phyloP scores from a whole-genome alignment of 2,888 invertebrate genomes.

The Cinara cedri region DNA sequence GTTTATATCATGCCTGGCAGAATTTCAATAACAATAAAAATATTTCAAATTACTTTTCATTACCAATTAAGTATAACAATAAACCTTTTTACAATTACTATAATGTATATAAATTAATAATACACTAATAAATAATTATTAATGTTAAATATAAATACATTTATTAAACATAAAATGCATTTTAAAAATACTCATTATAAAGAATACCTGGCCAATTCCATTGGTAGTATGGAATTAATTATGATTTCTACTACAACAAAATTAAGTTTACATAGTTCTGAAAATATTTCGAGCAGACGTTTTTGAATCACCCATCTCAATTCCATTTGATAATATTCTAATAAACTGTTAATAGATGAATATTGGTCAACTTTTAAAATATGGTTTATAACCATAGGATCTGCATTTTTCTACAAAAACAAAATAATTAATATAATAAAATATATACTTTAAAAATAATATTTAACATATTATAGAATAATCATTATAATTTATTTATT shows the following conservation, averaged over 20 bases:
- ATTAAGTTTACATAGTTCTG: slow-evolving; percentile 85
- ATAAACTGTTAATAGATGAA: slow-evolving; percentile 80
- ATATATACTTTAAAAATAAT: not conserved
- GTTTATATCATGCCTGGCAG: not conserved
- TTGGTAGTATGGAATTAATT: slow-evolving; percentile 84
- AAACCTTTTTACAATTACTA: not conserved
- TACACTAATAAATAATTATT: not conserved
- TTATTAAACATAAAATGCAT: not conserved
- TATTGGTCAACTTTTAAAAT: slow-evolving; percentile 74
- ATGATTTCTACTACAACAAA: slow-evolving; percentile 80
- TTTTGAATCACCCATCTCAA: slow-evolving; percentile 84
- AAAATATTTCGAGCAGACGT: slow-evolving; percentile 82
- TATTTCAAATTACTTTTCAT: slow-evolving; percentile 14
- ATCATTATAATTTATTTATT: not conserved
- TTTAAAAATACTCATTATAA: not conserved
- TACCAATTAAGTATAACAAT: not conserved
- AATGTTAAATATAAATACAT: not conserved
- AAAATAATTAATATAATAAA: slow-evolving; percentile 4
- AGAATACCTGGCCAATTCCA: slow-evolving; percentile 81
- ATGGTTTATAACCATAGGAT: slow-evolving; percentile 83
- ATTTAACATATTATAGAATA: not conserved
- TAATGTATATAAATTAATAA: not conserved
- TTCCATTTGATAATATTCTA: slow-evolving; percentile 97
- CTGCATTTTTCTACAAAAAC: slow-evolving; percentile 84
- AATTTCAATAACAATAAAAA: slow-evolving; percentile 11